phyloP scores from a whole-genome alignment of 92 coral and sea anemone species.

The Heteractis magnifica region DNA sequence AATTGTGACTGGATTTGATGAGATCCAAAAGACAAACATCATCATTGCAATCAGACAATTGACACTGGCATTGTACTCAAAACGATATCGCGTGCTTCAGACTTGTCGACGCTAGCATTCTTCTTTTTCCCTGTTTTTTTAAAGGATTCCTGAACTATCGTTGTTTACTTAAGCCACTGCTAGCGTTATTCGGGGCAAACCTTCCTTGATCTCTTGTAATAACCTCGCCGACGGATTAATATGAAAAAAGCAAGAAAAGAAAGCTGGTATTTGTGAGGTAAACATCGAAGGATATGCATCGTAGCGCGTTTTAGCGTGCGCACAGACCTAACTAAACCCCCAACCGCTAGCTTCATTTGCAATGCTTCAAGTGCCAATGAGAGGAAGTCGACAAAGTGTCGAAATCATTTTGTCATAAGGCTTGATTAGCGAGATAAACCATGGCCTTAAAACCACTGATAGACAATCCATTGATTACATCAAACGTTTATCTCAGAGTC shows the following conservation, averaged over 20 bases:
- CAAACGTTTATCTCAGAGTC: constrained; percentile 15
- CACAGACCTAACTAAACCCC: constrained; percentile 10
- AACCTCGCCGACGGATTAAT: not conserved
- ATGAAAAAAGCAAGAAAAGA: not conserved
- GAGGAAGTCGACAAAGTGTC: not conserved
- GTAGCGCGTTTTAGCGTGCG: not conserved
- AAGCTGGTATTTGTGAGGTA: constrained; percentile 15
- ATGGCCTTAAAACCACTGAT: not conserved
- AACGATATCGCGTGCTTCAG: not conserved
- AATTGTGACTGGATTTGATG: not conserved
- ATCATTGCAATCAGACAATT: not conserved
- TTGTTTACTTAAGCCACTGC: not conserved
- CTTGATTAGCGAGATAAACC: constrained; percentile 13
- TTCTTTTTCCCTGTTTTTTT: constrained; percentile 15
- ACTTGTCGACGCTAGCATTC: constrained; percentile 11
- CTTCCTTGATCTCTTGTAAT: constrained; percentile 11
- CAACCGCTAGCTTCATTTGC: constrained; percentile 8
- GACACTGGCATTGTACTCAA: not conserved
- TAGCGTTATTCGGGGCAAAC: not conserved
- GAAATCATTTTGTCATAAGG: constrained; percentile 3
- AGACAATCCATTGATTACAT: constrained; percentile 15
- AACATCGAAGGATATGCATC: constrained; percentile 18
- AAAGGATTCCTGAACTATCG: not conserved
- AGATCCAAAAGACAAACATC: not conserved
- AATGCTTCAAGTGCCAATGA: not conserved